phyloP scores from a whole-genome alignment of 1,140 invertebrate genomes.

The Andrena cerasifolii region DNA sequence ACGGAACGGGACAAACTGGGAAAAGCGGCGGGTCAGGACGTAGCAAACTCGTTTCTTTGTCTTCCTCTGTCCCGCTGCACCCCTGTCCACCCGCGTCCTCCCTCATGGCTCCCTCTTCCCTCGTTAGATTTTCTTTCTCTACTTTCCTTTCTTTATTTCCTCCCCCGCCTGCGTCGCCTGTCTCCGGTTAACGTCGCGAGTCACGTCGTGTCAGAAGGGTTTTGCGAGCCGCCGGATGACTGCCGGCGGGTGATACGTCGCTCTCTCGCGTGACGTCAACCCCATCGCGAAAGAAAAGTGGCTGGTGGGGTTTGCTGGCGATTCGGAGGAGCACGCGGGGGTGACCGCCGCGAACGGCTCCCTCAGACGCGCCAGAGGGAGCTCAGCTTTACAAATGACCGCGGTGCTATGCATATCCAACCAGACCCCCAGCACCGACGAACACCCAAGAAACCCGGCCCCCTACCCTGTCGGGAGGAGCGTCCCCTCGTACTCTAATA shows the following conservation, averaged over 20 bases:
- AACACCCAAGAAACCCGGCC: not conserved
- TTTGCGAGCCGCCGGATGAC: constrained; percentile 71
- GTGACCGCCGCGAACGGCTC: constrained; percentile 55
- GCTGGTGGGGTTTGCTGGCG: constrained; percentile 26
- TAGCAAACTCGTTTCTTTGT: constrained; percentile 42
- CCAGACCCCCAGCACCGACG: constrained; percentile 51
- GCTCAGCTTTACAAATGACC: constrained; percentile 75
- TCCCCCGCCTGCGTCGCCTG: constrained; percentile 41
- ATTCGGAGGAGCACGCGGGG: constrained; percentile 22
- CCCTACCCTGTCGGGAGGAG: not conserved
- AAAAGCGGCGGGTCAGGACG: constrained; percentile 29
- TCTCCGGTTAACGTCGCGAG: constrained; percentile 73
- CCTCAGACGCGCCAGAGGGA: constrained; percentile 58
- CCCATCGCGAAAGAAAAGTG: constrained; percentile 53
- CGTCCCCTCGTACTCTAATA: constrained; percentile 44
- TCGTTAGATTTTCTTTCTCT: constrained; percentile 47
- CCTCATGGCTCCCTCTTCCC: constrained; percentile 1
- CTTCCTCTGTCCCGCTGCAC: not conserved
- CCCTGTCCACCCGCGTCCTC: constrained; percentile 11
- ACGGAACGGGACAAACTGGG: constrained; percentile 35
- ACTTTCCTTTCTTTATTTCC: constrained; percentile 58
- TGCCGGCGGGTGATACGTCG: constrained; percentile 70
- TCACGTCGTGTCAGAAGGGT: constrained; percentile 75
- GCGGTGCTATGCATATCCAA: constrained; percentile 73
- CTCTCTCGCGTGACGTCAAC: constrained; percentile 68